These are phyloP conservation scores for Pedionomus torquatus DNA, from an alignment of 2,113 vertebrate species.

Conservation along the genomic window DNA sequence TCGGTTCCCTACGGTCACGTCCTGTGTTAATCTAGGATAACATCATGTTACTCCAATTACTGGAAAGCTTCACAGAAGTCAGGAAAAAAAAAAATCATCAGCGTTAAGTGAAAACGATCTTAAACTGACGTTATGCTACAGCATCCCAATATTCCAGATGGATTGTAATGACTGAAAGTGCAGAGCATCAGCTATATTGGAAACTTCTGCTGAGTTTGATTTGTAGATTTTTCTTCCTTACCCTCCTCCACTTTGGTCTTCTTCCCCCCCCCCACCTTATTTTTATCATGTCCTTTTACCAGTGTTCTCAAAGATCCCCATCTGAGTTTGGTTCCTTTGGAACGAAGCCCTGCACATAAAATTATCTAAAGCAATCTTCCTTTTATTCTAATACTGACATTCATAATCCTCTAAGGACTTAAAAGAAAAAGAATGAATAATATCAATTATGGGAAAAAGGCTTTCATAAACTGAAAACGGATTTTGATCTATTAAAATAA, in stretches of 20 bases:
- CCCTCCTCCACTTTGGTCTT: neutral
- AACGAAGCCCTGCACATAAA: slow-evolving; percentile 42
- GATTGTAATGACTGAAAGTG: neutral
- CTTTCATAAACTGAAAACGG: slow-evolving; percentile 49
- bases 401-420: slow-evolving; percentile 58
- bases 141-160: neutral
- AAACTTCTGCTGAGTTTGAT: neutral
- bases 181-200: neutral
- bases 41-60: neutral
- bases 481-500: slow-evolving; percentile 54
- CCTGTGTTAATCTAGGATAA: neutral
- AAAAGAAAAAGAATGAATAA: slow-evolving; percentile 46
- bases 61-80: neutral
- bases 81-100: neutral
- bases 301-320: slow-evolving; percentile 33
- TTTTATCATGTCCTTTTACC: slow-evolving; percentile 28
- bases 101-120: neutral
- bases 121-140: neutral
- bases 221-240: neutral
- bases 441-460: slow-evolving; percentile 67
- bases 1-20: neutral
- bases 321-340: slow-evolving; percentile 60
- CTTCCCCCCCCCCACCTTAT: slow-evolving; percentile 18
- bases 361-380: slow-evolving; percentile 56
- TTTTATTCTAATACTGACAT: slow-evolving; percentile 60